Conservation (phyloP, 2,888 invertebrate genomes). For the Blomia tropicalis region DNA sequence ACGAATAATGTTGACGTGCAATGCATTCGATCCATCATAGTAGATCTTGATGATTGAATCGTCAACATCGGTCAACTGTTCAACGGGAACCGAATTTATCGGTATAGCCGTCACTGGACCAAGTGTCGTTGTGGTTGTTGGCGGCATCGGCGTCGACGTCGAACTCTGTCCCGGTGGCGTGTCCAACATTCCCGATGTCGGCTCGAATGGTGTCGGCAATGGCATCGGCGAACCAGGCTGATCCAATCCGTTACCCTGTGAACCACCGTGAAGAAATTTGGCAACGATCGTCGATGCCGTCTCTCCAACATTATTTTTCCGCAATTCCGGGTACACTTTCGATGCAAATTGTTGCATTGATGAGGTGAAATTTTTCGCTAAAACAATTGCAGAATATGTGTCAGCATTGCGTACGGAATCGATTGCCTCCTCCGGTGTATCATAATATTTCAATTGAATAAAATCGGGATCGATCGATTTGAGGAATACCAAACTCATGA, state of each 20-base stretch:
- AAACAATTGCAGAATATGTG: constrained; percentile 21
- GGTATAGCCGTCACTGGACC: not conserved
- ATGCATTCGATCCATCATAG: constrained; percentile 45
- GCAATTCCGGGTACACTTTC: not conserved
- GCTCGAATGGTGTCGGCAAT: not conserved
- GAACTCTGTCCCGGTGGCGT: not conserved
- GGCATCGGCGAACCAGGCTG: not conserved
- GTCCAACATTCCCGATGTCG: not conserved
- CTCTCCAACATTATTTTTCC: not conserved
- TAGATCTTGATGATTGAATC: constrained; percentile 73
- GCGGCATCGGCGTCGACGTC: not conserved
- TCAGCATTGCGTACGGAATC: constrained; percentile 22
- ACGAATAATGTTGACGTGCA: constrained; percentile 22
- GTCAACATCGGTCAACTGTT: constrained; percentile 62
- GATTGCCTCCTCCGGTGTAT: constrained; percentile 22
- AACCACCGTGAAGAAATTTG: not conserved
- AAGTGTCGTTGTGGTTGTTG: not conserved
- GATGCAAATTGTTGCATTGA: not conserved
- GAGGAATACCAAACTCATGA: constrained; percentile 37
- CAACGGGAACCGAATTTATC: constrained; percentile 33
- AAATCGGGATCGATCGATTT: constrained; percentile 50
- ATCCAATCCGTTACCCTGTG: not conserved
- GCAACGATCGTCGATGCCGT: not conserved
- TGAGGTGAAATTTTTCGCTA: constrained; percentile 18
- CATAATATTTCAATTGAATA: constrained; percentile 18